phyloP scores from a whole-genome alignment of 1,140 invertebrate genomes.

The Aphaenogaster ashmeadi region DNA sequence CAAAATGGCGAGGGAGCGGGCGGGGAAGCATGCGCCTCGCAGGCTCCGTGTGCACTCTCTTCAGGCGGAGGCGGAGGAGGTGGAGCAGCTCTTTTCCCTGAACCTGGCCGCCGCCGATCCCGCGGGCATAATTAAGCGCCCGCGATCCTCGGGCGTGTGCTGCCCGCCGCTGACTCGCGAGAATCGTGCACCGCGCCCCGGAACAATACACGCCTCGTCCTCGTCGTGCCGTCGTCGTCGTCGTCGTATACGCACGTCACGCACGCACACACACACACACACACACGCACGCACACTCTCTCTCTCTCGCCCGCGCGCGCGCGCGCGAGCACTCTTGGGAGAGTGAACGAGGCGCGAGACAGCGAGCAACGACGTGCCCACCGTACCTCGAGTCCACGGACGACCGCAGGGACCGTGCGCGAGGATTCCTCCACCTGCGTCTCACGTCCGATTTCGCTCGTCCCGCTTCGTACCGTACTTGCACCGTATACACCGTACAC shows the following conservation, averaged over 20 bases:
- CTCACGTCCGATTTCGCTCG: slow-evolving; percentile 59
- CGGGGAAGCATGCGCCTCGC: slow-evolving; percentile 82
- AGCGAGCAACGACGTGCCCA: slow-evolving; percentile 62
- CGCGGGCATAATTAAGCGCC: slow-evolving; percentile 76
- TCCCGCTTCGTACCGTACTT: slow-evolving; percentile 23
- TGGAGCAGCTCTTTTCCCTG: slow-evolving; percentile 71
- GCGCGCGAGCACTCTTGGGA: slow-evolving; percentile 8
- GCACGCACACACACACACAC: slow-evolving; percentile 72
- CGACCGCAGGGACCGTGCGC: slow-evolving; percentile 14
- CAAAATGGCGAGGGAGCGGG: slow-evolving; percentile 85
- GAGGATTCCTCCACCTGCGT: slow-evolving; percentile 75
- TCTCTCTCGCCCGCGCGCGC: background rate
- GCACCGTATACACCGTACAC: slow-evolving; percentile 30
- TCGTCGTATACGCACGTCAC: slow-evolving; percentile 71
- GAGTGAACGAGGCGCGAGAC: background rate
- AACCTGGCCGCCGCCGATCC: slow-evolving; percentile 73
- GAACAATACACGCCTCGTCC: slow-evolving; percentile 81
- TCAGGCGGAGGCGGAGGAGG: slow-evolving; percentile 60
- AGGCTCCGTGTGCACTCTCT: slow-evolving; percentile 70
- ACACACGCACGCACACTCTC: background rate
- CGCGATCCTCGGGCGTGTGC: slow-evolving; percentile 55
- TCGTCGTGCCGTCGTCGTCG: background rate
- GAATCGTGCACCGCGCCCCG: slow-evolving; percentile 76
- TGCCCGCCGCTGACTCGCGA: slow-evolving; percentile 57
- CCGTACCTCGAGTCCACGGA: slow-evolving; percentile 39